Evolutionary conservation across 2,797 vertebrate species (phyloP).

Genomic region (Eutrigla gurnardus): DNA sequence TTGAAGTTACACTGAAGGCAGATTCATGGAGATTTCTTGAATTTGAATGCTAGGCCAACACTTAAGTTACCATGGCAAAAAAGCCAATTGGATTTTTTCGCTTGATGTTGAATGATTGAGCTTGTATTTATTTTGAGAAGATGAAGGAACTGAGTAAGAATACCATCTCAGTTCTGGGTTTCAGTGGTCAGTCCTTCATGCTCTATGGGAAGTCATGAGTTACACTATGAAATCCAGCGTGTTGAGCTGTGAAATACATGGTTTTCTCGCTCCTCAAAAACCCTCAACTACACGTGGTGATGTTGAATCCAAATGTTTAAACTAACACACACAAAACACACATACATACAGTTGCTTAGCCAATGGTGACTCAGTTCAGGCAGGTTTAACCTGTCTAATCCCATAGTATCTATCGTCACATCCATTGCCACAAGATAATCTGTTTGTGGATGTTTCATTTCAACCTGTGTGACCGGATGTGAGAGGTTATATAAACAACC

Average conservation of each 20-base stretch:
- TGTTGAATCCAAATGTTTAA: constrained; percentile 3
- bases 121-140: no score
- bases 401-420: background rate
- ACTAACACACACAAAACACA: background rate
- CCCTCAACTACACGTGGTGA: constrained; percentile 20
- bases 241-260: constrained; percentile 31
- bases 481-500: background rate
- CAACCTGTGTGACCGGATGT: constrained; percentile 34
- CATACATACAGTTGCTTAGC: constrained; percentile 4
- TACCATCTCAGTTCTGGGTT: no score
- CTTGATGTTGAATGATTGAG: background rate
- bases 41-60: background rate
- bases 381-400: constrained; percentile 18
- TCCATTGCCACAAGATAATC: background rate
- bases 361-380: constrained; percentile 18
- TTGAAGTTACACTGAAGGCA: no score
- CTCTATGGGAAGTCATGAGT: background rate
- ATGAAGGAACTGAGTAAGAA: no score
- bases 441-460: constrained; percentile 16
- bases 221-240: constrained; percentile 40
- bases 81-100: no score
- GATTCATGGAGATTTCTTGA: no score
- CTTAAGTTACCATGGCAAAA: no score
- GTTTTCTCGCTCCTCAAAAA: constrained; percentile 13
- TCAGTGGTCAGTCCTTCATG: no score